A percentile compares a stretch with the other conserved stretches of the same genome.
Evolutionary conservation across 2,113 vertebrate genomes (phyloP).

Genomic region (Zosterops lateralis): DNA sequence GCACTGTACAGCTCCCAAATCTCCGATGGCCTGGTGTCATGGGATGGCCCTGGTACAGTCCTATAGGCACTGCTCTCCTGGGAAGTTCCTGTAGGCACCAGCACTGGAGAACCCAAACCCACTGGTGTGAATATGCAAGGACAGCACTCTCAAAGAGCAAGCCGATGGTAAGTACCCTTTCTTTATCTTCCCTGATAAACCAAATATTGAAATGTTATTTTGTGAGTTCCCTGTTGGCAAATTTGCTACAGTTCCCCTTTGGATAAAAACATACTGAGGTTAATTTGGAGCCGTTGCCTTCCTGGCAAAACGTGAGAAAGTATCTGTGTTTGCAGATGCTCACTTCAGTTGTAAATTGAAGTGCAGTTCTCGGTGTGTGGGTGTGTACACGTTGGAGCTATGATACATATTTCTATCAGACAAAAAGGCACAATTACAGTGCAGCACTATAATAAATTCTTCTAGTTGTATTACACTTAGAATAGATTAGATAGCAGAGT

Average conservation of each 20-base stretch:
- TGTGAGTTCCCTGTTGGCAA: not conserved
- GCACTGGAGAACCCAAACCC: constrained; percentile 51
- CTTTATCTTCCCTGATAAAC: not conserved
- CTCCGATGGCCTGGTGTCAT: not conserved
- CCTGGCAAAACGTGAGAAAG: not conserved
- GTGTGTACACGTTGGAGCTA: not conserved
- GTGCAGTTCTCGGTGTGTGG: not conserved
- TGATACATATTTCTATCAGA: not conserved
- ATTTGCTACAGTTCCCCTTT: not conserved
- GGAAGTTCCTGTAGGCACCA: constrained; percentile 45
- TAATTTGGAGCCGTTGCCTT: not conserved
- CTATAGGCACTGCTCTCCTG: constrained; percentile 29
- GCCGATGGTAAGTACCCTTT: not conserved
- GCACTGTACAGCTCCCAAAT: constrained; percentile 13
- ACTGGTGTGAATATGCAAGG: constrained; percentile 65
- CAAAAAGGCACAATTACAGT: not conserved
- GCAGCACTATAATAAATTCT: not conserved
- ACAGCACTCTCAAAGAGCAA: constrained; percentile 61
- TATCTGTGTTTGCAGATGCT: not conserved
- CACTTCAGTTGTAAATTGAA: not conserved
- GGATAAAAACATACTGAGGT: not conserved
- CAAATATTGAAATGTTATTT: not conserved
- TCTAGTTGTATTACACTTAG: not conserved
- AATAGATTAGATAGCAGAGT: not conserved
- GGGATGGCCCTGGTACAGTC: constrained; percentile 22